Evolutionary conservation across 2,113 vertebrate species (phyloP), one percentile per base, ranked within the genome.

Genomic region (Lynx canadensis): DNA sequence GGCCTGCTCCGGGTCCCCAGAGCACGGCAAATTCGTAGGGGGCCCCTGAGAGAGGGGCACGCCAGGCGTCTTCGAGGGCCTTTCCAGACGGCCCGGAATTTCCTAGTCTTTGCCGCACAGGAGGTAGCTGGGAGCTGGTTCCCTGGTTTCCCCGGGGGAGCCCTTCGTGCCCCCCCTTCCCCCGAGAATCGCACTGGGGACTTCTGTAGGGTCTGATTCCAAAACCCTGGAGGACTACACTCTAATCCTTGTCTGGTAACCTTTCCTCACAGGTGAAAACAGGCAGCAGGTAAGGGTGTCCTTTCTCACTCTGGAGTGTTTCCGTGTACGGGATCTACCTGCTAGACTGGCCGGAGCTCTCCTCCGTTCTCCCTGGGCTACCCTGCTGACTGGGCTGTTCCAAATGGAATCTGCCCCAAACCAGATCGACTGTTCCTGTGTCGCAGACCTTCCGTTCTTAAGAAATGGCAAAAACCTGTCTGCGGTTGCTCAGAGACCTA

Each of bases 361-460:
- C 1, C 33, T 69, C 1, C 21, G 1, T 60, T 60, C 33, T 18
- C 15, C 0, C 33, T 1, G 1, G 66, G 65, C 7, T 7, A 31
- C 5, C 8, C 57, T 60, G 33, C 66, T 69, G 15, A 27, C 60
- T 63, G 10, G 25, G 60, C 23, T 1, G 16, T 27, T 10, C 12
- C 9, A 27, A 4, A 0, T 25, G 10, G 60, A 27, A 27, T 27
- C 8, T 27, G 25, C 33, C 69, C 69, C 2, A 7, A 23, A 36
- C n/a, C n/a, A 5, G n/a, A 36, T 2, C 4, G 1, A 0, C n/a
- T 1, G 18, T n/a, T 4, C 18, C n/a, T 11, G 18, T 8, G 33
- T 5, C 3, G 16, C n/a, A 8, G 18, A 1, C n/a, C 36, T 36
- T 21, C 4, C 8, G 4, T 36, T 36, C 33, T 4, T 7, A 8